Base-by-base conservation (phyloP, 1,140 invertebrate species). In the Drosophila sp. region DNA sequence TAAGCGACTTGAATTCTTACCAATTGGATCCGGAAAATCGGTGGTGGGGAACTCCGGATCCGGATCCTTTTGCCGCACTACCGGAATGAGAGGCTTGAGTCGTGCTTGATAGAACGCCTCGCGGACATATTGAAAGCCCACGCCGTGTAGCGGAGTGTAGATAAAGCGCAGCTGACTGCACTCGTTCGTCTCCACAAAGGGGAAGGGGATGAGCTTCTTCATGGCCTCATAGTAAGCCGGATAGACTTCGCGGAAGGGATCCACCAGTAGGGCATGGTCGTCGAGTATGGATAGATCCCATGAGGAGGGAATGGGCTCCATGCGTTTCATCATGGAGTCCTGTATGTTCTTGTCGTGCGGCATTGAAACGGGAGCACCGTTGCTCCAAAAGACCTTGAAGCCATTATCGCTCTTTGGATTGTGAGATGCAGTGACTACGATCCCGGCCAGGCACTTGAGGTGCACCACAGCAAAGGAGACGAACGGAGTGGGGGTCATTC, bases 391-490 rank as follows among this genome's bases (percentile, higher is more conserved):
- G 0, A 99, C 97, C 94, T 99, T 99, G 90, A 99, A 99, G 4
- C 99, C 99, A 92, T 99, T 99, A 87, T 99, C 98, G 41, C 99
- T 95, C 92, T 99, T 99, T 0, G 98, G 98, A 93, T 99, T 99
- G 80, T 99, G 99, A 0, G 98, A 99, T 0, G 98, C 99, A 9
- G 99, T 99, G 0, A 99, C 94, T 96, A 99, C 97, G 2, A 99
- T 93, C 1, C 98, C 98, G 56, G 95, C 96, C 2, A 94, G 94
- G 58, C 95, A 95, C 27, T 95, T 94, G 29, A 94, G 95, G 54
- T 94, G 92, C n/a, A 93, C 90, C 1, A 98, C 95, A 1, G 94
- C 93, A 92, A 96, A 99, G 0, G 98, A 95, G 29, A 99, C 95
- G 86, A 98, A 97, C 0, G 99, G 98, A 0, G 98, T 99, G 4